Evolutionary conservation across 2,888 invertebrate species (phyloP).

Genomic region (Drosophila anomelani): DNA sequence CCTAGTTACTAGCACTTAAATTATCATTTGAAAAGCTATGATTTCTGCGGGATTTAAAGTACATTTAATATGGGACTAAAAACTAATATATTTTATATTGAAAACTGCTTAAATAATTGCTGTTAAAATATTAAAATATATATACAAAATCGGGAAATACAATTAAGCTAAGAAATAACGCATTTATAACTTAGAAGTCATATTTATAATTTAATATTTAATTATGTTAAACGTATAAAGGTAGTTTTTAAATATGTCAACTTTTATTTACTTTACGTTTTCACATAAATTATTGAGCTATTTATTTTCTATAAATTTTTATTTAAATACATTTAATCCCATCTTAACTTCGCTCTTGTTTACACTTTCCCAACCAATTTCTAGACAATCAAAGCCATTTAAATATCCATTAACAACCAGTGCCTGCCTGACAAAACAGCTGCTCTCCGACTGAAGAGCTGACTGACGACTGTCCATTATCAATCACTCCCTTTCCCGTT

Average conservation of each 20-base stretch:
- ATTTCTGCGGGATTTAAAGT: neutral
- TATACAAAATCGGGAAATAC: too few species aligned
- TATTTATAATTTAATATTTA: too few species aligned
- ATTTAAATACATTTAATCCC: neutral
- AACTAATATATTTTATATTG: neutral
- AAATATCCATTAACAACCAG: conserved; percentile 37
- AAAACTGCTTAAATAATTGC: too few species aligned
- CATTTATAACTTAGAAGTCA: too few species aligned
- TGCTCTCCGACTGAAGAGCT: conserved; percentile 32
- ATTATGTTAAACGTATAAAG: too few species aligned
- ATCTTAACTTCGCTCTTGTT: neutral
- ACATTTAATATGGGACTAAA: neutral
- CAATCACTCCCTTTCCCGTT: conserved; percentile 42
- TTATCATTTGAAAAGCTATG: neutral
- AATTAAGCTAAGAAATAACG: too few species aligned
- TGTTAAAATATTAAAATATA: neutral
- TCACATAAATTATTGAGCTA: neutral
- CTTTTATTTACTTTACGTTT: neutral
- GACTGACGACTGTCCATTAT: conserved; percentile 35
- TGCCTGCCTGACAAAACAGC: conserved; percentile 41
- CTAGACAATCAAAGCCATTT: conserved; percentile 10
- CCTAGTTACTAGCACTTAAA: neutral
- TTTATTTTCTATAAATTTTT: neutral
- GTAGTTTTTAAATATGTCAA: neutral
- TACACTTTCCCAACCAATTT: neutral